Conservation (phyloP, 2,113 vertebrate species). For the Dissostichus mawsoni region DNA sequence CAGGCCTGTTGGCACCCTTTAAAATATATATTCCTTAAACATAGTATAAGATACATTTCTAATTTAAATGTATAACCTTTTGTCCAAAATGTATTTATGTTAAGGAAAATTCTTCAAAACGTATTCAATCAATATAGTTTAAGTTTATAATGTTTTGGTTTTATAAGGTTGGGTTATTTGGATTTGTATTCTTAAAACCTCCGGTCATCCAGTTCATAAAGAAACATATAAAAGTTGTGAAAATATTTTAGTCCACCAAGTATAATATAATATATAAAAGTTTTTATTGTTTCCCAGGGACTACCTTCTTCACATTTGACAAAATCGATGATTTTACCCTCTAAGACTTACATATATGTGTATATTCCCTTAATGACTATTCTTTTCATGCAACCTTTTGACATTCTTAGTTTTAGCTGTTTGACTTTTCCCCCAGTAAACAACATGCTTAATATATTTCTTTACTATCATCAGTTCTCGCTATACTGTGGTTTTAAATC, state of each 20-base stretch:
- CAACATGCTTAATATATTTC: slow-evolving; percentile 20
- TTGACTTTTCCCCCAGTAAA: slow-evolving; percentile 38
- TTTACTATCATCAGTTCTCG: neutral
- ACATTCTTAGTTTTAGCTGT: slow-evolving; percentile 39
- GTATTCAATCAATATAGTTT: too few species aligned
- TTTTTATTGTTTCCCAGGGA: neutral
- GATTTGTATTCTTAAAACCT: too few species aligned
- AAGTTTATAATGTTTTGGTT: too few species aligned
- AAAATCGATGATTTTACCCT: slow-evolving; percentile 20
- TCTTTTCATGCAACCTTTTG: slow-evolving; percentile 69
- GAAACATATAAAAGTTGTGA: neutral
- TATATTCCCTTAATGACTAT: slow-evolving; percentile 57
- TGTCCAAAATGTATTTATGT: too few species aligned
- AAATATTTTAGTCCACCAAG: neutral
- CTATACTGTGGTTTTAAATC: neutral
- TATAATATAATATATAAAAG: neutral
- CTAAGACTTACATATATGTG: slow-evolving; percentile 16
- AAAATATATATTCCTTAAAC: too few species aligned
- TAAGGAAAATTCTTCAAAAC: too few species aligned
- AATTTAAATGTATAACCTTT: too few species aligned
- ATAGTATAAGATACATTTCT: too few species aligned
- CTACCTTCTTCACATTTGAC: slow-evolving; percentile 15
- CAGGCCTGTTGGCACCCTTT: too few species aligned
- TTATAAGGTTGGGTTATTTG: too few species aligned
- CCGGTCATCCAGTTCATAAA: too few species aligned